Base-by-base conservation (phyloP, 2,797 vertebrate species). In the Nannoperca obscura region DNA sequence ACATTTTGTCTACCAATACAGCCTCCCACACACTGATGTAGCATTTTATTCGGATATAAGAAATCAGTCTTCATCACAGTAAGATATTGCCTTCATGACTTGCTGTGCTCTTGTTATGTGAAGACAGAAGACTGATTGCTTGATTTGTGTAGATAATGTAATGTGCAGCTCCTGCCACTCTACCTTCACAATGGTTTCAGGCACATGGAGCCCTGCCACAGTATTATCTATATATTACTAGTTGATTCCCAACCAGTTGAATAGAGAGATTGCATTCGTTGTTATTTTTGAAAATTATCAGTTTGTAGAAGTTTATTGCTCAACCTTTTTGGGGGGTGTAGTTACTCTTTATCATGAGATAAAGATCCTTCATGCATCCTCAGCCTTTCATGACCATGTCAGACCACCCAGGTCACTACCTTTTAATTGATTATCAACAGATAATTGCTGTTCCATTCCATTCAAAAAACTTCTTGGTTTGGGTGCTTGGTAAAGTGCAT, bases 21-120 rank as follows among this genome's bases (percentile, higher is more conserved):
- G 55, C 63, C 24, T 72, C 78, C 65, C 64, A 68, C 64, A 62
- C 69, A 58, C 4, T 55, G 32, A 70, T 27, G 24, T 32, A 44
- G 24, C 38, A 20, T 44, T 49, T 61, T 20, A 24, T 17, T 74
- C 27, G 42, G 20, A 50, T 62, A 27, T 11, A 53, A 36, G 12
- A 70, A 54, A 67, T 64, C 30, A 53, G 50, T 49, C 44, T 69
- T 53, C 24, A 36, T 64, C 67, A n/a, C 5, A 14, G 8, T 12
- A 1, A 42, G 58, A 38, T 19, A 40, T 30, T 36, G 7, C 36
- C 24, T 36, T 42, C 32, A 11, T 67, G 47, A 27, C 30, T 69
- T 10, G 6, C 38, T 3, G 4, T 36, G 32, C 27, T 40, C 34
- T 60, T 53, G 24, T 57, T 76, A 30, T 36, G 71, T 61, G 59